A percentile compares a stretch with the other conserved stretches of the same genome.
phyloP scores from a whole-genome alignment of 2,113 vertebrate species.

The Mugil cephalus region DNA sequence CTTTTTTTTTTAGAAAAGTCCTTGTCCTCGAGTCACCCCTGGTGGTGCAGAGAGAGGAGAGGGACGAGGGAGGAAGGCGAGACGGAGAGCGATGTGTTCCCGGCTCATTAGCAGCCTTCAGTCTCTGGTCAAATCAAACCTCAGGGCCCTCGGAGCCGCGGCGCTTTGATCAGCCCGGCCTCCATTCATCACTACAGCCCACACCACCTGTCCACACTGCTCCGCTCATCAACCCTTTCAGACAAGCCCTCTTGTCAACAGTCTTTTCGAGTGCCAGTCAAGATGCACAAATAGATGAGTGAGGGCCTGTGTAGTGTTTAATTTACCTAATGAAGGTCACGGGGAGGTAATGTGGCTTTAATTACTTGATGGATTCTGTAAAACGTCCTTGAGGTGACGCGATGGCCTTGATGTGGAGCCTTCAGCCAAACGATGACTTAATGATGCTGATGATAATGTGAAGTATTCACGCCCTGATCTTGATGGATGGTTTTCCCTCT shows the following conservation, averaged over 20 bases:
- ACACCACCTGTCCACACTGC: background rate
- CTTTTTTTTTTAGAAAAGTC: constrained; percentile 15
- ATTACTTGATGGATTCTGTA: constrained; percentile 13
- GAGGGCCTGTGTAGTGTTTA: constrained; percentile 8
- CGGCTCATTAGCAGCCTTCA: constrained; percentile 51
- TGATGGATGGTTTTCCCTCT: background rate
- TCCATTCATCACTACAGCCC: constrained; percentile 3
- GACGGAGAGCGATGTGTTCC: constrained; percentile 3
- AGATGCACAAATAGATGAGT: background rate
- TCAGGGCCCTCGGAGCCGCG: background rate
- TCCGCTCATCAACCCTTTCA: constrained; percentile 30
- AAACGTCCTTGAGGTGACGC: constrained; percentile 55
- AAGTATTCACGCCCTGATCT: constrained; percentile 10
- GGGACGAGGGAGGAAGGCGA: background rate
- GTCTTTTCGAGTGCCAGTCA: background rate
- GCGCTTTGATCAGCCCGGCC: constrained; percentile 37
- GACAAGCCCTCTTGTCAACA: background rate
- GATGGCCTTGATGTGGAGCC: constrained; percentile 39
- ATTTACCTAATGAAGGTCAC: constrained; percentile 9
- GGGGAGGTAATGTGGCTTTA: constrained; percentile 33
- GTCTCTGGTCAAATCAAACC: constrained; percentile 36
- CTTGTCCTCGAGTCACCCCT: constrained; percentile 23
- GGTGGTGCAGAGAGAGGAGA: background rate
- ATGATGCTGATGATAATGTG: constrained; percentile 53
- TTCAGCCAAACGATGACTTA: constrained; percentile 54